phyloP scores from a whole-genome alignment of 2,888 invertebrate genomes.

The Pristionchus fissidentatus region DNA sequence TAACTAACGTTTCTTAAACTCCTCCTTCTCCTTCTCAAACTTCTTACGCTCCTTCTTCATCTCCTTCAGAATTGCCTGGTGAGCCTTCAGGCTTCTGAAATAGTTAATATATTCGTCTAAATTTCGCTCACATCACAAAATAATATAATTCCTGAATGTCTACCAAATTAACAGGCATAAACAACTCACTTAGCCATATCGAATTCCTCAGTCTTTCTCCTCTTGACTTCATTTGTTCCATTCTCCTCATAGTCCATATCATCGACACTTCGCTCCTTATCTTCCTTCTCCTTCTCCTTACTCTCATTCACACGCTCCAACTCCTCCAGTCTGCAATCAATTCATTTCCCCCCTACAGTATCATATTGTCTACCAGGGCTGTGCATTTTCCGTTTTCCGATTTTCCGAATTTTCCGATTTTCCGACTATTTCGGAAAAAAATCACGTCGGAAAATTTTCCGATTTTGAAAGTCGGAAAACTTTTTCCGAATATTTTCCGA shows the following conservation, averaged over 20 bases:
- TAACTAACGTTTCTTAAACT: conserved; percentile 32
- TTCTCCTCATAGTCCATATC: conserved; percentile 44
- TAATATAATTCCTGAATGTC: neutral
- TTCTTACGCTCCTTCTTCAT: conserved; percentile 44
- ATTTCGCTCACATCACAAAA: neutral
- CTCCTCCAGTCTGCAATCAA: conserved; percentile 23
- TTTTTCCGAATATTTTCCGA: too few relatives aligned
- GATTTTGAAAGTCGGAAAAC: too few relatives aligned
- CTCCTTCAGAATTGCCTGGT: conserved; percentile 38
- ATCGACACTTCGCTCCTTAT: neutral
- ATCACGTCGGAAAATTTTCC: too few relatives aligned
- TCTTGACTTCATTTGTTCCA: conserved; percentile 24
- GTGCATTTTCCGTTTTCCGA: too few relatives aligned
- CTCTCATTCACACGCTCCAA: too few relatives aligned
- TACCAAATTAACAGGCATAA: neutral
- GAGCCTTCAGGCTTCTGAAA: conserved; percentile 29
- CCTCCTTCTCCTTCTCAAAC: conserved; percentile 43
- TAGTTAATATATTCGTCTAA: neutral
- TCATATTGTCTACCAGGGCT: too few relatives aligned
- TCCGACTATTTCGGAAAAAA: too few relatives aligned
- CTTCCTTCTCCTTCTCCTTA: conserved; percentile 6
- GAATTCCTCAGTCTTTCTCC: conserved; percentile 16
- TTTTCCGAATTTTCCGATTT: too few relatives aligned
- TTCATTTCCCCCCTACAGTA: neutral
- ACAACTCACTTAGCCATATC: conserved; percentile 21